Conservation (phyloP, 2,797 vertebrate genomes). For the Miichthys miiuy region DNA sequence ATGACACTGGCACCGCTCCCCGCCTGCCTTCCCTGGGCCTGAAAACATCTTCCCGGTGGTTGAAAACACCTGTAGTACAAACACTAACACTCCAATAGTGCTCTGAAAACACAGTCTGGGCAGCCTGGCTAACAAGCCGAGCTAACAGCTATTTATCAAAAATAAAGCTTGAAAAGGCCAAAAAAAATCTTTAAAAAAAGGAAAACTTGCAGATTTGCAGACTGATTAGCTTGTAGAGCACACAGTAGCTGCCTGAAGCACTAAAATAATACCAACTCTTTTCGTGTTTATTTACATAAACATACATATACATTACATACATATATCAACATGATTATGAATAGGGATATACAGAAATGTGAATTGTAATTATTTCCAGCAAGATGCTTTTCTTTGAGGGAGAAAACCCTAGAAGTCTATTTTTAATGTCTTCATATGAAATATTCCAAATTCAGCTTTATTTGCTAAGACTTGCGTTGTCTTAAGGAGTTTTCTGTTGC, state of each 20-base stretch:
- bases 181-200: too few relatives aligned
- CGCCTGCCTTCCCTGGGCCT: too few relatives aligned
- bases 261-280: constrained; percentile 64
- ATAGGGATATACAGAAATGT: constrained; percentile 39
- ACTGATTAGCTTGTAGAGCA: constrained; percentile 57
- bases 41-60: too few relatives aligned
- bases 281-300: constrained; percentile 68
- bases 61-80: too few relatives aligned
- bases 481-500: neutral
- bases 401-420: constrained; percentile 1
- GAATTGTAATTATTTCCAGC: constrained; percentile 58
- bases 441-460: constrained; percentile 8
- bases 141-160: too few relatives aligned
- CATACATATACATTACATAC: constrained; percentile 7
- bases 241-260: constrained; percentile 58
- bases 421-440: neutral
- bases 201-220: constrained; percentile 35
- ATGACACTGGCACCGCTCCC: too few relatives aligned
- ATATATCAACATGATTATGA: constrained; percentile 55
- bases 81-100: too few relatives aligned
- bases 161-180: too few relatives aligned
- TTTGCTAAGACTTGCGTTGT: constrained; percentile 1
- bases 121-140: too few relatives aligned
- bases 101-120: too few relatives aligned
- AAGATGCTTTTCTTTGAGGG: constrained; percentile 47